Evolutionary conservation across 2,888 invertebrate species (phyloP), one percentile per base, ranked within the genome.

Genomic region (Iselma pallidipennis): DNA sequence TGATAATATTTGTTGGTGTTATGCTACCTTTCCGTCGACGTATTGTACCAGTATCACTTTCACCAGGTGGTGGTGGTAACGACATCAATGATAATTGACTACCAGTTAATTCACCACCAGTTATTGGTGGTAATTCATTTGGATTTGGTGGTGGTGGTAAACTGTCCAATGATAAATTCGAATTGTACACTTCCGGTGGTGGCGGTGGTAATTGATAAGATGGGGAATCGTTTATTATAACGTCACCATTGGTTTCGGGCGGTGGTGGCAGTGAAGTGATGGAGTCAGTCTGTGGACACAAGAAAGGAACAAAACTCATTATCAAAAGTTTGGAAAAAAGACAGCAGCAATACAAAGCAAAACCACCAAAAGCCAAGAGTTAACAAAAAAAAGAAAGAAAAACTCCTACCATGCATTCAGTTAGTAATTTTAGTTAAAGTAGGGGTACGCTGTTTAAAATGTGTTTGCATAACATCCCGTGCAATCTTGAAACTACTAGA

Each of bases 81-180:
- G 91, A 91, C 71, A 85, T 86, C 61, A 89, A 76, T 50, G 88
- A 88, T 28, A 91, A 80, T 74, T 90, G 89, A 5, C 92, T 91
- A 4, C 91, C 91, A 10, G 87, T 85, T 7, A 89, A 80, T 62
- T 89, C 88, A 51, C 83, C 83, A 2, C 82, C 82, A 45, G 83
- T 80, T 72, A 85, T 82, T 10, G 83, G 79, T 4, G 85, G 84
- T 21, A 86, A 73, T 64, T 86, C 86, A 55, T 81, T 82, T 4
- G 89, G 89, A 42, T 89, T 89, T 50, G 86, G 91, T 1, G 92
- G 93, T 14, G 92, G 92, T 0, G 91, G 92, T 61, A 92, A 80
- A n/a, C 91, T 92, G 71, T 93, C 92, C 42, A 92, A 80, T 23
- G 92, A 92, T 10, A 91, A 82, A 12, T 90, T 91, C 0, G 92